Evolutionary conservation across 1,140 invertebrate genomes (phyloP), one percentile per base, ranked within the genome.

Genomic region (Papilio polytes): DNA sequence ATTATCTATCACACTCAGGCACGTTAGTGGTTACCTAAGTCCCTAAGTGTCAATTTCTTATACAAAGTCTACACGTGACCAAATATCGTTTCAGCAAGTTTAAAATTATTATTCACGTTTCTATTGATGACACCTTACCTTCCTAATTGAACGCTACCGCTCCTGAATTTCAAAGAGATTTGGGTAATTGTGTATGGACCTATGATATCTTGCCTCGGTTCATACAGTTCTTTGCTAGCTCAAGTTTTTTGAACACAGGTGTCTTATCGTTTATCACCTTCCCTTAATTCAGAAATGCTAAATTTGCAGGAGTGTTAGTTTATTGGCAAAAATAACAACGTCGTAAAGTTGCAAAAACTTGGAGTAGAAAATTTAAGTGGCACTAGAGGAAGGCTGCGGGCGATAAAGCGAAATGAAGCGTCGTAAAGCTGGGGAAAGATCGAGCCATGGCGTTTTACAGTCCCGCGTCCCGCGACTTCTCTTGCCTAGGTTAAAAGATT

Each of bases 291-390:
- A 70, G 31, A 63, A 70, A 70, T 70, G 63, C 26, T 70, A 36
- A 70, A 31, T 70, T 36, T 36, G 22, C 63, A 26, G 13, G 22
- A 70, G 63, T 70, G 26, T 70, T 70, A 31, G 26, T 70, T 70
- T 70, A 36, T 70, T 70, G 63, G 63, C 63, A 70, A 70, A 70
- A 70, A 70, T 70, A 70, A 70, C 63, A 70, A 70, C 63, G 1
- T 70, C 63, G 26, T 70, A 70, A 36, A 70, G 63, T 70, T 70
- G 20, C 26, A 70, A 70, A 70, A 70, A 70, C 63, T 70, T 70
- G 22, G 13, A 70, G 63, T 70, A 70, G 63, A 70, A 70, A 70
- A 70, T 70, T 70, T 70, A 36, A 70, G 63, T 70, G 63, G 63
- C 63, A 36, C 63, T 70, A 6, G 63, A 70, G 63, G 63, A 70